Percentiles rank a stretch among this genome's conserved stretches.
phyloP scores from a whole-genome alignment of 1,140 invertebrate genomes.

The Panulirus ornatus region DNA sequence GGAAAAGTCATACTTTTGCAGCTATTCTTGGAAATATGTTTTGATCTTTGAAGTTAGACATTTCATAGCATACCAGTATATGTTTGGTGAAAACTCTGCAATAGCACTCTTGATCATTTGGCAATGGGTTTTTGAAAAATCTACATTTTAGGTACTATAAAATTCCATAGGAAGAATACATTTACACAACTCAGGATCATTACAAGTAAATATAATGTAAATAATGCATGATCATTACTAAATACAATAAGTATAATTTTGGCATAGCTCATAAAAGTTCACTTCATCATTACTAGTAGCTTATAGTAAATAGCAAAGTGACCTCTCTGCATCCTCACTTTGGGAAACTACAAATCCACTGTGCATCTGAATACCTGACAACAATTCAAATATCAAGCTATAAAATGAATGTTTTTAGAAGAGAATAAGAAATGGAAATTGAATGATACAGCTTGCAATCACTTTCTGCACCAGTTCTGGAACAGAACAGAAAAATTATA shows the following conservation, averaged over 20 bases:
- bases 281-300: slow-evolving; percentile 24
- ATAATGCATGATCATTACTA: too few species aligned
- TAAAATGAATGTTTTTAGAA: not conserved
- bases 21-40: too few species aligned
- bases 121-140: too few species aligned
- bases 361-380: not conserved
- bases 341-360: slow-evolving; percentile 15
- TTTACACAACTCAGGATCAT: too few species aligned
- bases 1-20: too few species aligned
- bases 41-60: too few species aligned
- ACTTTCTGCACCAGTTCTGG: not conserved
- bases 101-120: too few species aligned
- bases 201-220: too few species aligned
- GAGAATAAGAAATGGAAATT: not conserved
- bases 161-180: too few species aligned
- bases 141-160: too few species aligned
- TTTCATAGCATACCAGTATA: too few species aligned
- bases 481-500: not conserved
- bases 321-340: slow-evolving; percentile 20
- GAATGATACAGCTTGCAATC: not conserved
- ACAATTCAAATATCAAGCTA: not conserved
- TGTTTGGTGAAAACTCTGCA: too few species aligned
- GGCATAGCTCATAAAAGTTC: slow-evolving; percentile 10
- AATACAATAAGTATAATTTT: not conserved
- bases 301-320: slow-evolving; percentile 48